Conservation (phyloP, 2,113 vertebrate species). For the Regulus satrapa region DNA sequence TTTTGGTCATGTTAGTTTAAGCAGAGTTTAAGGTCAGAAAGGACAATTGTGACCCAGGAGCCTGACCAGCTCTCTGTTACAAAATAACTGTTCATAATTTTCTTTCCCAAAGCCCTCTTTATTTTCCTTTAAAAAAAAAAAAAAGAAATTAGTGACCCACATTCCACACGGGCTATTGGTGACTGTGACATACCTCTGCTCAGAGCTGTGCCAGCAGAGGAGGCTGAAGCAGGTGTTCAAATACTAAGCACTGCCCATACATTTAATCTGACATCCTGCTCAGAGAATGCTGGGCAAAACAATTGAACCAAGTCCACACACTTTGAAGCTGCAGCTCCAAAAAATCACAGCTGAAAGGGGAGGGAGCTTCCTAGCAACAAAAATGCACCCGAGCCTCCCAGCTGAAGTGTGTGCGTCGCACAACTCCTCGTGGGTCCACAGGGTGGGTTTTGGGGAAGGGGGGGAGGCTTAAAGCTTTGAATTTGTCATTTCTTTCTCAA, state of each 20-base stretch:
- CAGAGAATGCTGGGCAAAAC: neutral
- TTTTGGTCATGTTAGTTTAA: neutral
- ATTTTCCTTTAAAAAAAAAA: neutral
- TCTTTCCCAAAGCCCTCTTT: neutral
- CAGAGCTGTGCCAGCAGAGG: neutral
- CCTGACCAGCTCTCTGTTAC: neutral
- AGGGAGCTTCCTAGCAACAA: conserved; percentile 39
- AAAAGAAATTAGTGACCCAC: neutral
- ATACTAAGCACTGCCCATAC: neutral
- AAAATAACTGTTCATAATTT: neutral
- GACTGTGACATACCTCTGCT: neutral
- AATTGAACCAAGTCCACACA: neutral
- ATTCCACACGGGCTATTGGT: neutral
- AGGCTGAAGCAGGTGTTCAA: conserved; percentile 42
- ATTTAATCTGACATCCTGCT: conserved; percentile 24
- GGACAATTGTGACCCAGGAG: neutral
- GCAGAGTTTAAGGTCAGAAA: neutral
- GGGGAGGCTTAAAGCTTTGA: conserved; percentile 13
- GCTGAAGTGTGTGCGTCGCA: neutral
- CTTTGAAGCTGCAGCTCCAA: conserved; percentile 40
- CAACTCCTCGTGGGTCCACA: neutral
- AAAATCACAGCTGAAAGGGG: conserved; percentile 16
- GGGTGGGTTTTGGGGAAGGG: neutral
- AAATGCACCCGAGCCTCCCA: neutral
- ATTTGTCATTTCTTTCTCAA: conserved; percentile 55